Base-by-base conservation (phyloP, 1,140 invertebrate genomes). In the Arctopsyche grandis region DNA sequence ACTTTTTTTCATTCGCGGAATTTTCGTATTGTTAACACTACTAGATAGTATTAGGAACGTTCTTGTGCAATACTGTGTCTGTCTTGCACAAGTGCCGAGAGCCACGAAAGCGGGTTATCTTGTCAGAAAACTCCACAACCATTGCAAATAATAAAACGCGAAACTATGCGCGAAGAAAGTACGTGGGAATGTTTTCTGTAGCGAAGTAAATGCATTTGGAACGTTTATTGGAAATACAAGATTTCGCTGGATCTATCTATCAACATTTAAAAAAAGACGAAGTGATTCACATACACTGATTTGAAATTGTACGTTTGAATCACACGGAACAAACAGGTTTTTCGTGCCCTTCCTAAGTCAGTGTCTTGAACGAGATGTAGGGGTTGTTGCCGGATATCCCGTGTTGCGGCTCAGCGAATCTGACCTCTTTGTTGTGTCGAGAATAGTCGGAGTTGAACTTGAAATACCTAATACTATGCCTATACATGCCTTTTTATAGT, bases 341-440 rank as follows among this genome's bases (percentile, higher is more conserved):
- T 38, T 38, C 7, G 1, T 4, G 29, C 1, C 29, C 7, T 7
- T 7, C 29, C 29, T 4, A 38, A 38, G 29, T 38, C 29, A 38
- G 29, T 38, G 29, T 38, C 29, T 38, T 38, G 29, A 38, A 38
- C 29, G 29, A 4, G 1, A 4, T 38, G 14, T n/a, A 24, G 44
- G 75, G 75, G 75, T 69, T 77, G 75, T 22, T 48, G 22, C 56
- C 60, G 75, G 75, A 77, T 77, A 48, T 77, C 75, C 75, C 5
- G 75, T 44, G 60, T 29, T 22, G 26, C 21, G 66, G n/a, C 43
- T 43, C 60, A 69, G 29, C 24, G 43, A 69, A 22, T 46, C 46
- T 58, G 24, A 48, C 71, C 71, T 48, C 46, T 56, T 56, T 73
- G 38, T 48, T 48, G 9, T 16, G 3, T 52, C 10, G 16, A 5